phyloP scores from a whole-genome alignment of 2,888 invertebrate species.

The Sepioteuthis lessoniana region DNA sequence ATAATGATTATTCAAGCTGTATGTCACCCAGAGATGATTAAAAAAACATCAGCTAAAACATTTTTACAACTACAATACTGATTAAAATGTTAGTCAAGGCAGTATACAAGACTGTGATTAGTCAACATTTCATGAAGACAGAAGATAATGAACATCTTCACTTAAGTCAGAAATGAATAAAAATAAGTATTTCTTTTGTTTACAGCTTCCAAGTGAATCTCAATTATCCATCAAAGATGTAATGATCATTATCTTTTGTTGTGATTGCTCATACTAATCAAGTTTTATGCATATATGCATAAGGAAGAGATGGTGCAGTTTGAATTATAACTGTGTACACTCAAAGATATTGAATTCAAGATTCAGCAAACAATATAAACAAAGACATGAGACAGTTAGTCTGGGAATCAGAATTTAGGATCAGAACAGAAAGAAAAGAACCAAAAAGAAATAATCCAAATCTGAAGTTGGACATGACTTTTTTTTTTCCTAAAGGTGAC shows the following conservation, averaged over 20 bases:
- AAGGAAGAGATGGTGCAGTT: neutral
- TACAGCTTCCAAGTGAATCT: neutral
- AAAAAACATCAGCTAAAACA: no score
- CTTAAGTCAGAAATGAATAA: neutral
- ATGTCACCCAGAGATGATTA: no score
- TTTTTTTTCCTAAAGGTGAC: neutral
- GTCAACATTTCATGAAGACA: neutral
- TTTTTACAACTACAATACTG: no score
- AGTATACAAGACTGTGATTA: no score
- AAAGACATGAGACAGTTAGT: neutral
- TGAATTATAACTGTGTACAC: neutral
- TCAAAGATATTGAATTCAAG: neutral
- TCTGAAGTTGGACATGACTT: neutral
- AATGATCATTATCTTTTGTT: slow-evolving; percentile 14
- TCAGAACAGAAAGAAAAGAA: neutral
- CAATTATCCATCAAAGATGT: neutral
- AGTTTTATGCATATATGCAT: neutral
- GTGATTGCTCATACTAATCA: neutral
- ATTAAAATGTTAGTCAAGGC: no score
- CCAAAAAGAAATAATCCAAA: neutral
- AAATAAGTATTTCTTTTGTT: neutral
- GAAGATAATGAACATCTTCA: neutral
- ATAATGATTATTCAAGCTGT: no score
- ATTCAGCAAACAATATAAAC: neutral
- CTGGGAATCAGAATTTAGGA: neutral